A percentile compares a stretch with the other conserved stretches of the same genome.
Evolutionary conservation across 2,888 invertebrate species (phyloP).

Genomic region (Nezara viridula): DNA sequence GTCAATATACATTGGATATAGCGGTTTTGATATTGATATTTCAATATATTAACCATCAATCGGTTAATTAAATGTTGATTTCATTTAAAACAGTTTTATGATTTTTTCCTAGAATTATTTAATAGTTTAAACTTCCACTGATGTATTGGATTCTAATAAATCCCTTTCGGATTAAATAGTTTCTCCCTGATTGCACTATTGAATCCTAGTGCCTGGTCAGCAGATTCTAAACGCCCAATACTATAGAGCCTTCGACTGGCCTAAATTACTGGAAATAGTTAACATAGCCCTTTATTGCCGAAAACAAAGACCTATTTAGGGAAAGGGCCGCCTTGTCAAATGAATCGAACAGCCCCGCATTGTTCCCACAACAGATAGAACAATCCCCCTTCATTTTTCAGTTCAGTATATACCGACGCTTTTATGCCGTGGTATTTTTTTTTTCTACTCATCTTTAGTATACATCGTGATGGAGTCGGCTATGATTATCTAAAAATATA

Average conservation of each 20-base stretch:
- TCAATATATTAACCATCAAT: too few relatives aligned
- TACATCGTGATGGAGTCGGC: neutral
- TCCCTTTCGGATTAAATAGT: neutral
- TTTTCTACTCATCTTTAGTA: neutral
- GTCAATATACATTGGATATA: too few relatives aligned
- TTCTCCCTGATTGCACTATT: neutral
- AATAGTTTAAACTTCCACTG: too few relatives aligned
- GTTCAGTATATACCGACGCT: neutral
- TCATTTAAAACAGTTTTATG: too few relatives aligned
- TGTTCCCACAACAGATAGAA: slow-evolving; percentile 24
- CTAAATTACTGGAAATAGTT: slow-evolving; percentile 31
- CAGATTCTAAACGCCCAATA: neutral
- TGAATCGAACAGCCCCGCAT: slow-evolving; percentile 27
- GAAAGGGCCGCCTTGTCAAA: slow-evolving; percentile 8
- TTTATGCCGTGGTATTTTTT: neutral
- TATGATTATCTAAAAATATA: neutral
- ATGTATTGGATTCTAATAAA: neutral
- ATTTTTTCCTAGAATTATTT: too few relatives aligned
- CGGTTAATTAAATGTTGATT: too few relatives aligned
- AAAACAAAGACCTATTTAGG: slow-evolving; percentile 38
- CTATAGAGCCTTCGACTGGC: neutral
- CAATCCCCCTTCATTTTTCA: slow-evolving; percentile 35
- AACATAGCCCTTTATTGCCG: slow-evolving; percentile 30
- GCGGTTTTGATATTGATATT: too few relatives aligned
- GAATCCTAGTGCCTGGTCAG: slow-evolving; percentile 18